Percentiles rank a stretch among this genome's conserved stretches.
Conservation (phyloP, 2,113 vertebrate species). For the Phylloscopus trochiloides region DNA sequence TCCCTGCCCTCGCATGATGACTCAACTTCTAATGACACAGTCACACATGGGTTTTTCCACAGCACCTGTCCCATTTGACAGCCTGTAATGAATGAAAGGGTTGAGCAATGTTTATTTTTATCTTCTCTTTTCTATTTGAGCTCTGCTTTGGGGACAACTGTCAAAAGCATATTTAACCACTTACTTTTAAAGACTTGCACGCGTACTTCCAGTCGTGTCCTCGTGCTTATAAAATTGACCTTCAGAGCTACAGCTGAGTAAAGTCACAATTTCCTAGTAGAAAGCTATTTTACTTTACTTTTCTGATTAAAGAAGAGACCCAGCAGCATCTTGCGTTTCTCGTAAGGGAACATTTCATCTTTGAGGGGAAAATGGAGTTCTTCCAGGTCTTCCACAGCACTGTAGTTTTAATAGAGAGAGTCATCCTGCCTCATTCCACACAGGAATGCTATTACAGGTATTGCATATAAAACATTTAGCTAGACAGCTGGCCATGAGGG, state of each 20-base stretch:
- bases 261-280: neutral
- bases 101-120: conserved; percentile 44
- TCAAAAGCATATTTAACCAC: neutral
- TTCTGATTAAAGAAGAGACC: neutral
- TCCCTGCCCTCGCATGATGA: neutral
- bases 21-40: neutral
- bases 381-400: neutral
- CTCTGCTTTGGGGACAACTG: neutral
- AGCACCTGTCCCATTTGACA: conserved; percentile 40
- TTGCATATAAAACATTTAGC: neutral
- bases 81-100: neutral
- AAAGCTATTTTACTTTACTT: neutral
- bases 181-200: neutral
- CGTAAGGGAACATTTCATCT: neutral
- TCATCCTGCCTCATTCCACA: neutral
- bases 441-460: neutral
- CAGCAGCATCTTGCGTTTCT: neutral
- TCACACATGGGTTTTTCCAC: neutral
- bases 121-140: conserved; percentile 14
- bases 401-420: neutral
- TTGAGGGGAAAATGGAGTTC: neutral
- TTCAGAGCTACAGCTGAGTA: neutral
- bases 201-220: neutral
- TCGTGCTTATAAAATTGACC: neutral
- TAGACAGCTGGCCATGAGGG: neutral